phyloP scores from a whole-genome alignment of 2,797 vertebrate genomes.

The Sitta carolinensis region DNA sequence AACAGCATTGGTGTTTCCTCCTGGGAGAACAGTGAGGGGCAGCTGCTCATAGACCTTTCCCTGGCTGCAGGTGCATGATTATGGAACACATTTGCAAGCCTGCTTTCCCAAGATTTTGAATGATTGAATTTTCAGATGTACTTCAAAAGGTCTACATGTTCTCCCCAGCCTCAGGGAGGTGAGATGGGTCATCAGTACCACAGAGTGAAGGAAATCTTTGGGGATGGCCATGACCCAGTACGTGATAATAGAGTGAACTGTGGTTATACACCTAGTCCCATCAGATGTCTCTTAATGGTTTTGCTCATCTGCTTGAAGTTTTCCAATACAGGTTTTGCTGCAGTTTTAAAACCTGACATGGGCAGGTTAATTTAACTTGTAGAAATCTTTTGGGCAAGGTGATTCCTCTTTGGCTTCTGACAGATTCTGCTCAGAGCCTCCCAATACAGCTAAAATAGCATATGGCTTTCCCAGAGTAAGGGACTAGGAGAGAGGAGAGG shows the following conservation, averaged over 20 bases:
- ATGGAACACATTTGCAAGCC: neutral
- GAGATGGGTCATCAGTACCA: neutral
- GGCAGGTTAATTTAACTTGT: neutral
- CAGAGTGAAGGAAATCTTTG: neutral
- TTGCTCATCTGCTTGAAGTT: neutral
- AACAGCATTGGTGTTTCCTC: neutral
- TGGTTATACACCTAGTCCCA: neutral
- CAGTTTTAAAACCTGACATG: neutral
- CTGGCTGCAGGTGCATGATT: neutral
- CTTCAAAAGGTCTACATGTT: neutral
- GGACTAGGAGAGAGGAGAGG: neutral
- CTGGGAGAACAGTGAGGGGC: neutral
- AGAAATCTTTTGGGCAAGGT: neutral
- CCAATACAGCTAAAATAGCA: neutral
- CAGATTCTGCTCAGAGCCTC: neutral
- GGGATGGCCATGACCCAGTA: neutral
- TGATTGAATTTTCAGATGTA: neutral
- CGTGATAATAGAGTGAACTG: rapidly evolving
- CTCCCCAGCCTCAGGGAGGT: neutral
- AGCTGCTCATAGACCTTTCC: neutral
- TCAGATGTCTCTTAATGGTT: neutral
- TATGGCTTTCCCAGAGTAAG: neutral
- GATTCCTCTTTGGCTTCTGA: slow-evolving; percentile 7
- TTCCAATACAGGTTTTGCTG: neutral
- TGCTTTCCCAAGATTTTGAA: neutral